Base-by-base conservation (phyloP, 1,140 invertebrate species). In the Drosophila nebulosa region DNA sequence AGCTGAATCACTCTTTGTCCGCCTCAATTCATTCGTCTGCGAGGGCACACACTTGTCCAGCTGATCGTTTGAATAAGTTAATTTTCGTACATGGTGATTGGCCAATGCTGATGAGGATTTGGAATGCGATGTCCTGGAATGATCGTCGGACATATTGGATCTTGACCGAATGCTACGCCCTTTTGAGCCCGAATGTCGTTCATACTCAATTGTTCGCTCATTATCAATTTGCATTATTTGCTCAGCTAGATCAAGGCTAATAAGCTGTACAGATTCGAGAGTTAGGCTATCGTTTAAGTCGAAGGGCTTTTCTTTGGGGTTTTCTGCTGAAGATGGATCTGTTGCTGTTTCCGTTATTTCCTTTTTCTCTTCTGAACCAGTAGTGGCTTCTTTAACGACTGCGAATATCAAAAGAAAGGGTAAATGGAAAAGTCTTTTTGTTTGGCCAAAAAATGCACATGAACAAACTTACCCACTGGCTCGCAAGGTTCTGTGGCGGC, bases 381-480 rank as follows among this genome's bases (percentile, higher is more conserved):
- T 60, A 60, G 62, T 52, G 39, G 58, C 59, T 24, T 30, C 14
- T 74, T 64, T 74, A 55, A 21, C 18, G 16, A 46, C 80, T 85
- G 80, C 32, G 79, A 80, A 75, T 32, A 7, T 1, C 14, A 51
- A 51, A 16, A 51, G 70, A 16, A 52, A 74, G 60, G 50, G 24
- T 30, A 53, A 53, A 53, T 16, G 24, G 14, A 27, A 53, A 4
- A 14, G 12, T 32, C 16, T 18, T 24, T 55, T 32, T 32, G 7
- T 18, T 55, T 55, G 16, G 26, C n/a, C 14, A 36, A n/a, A 18
- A 18, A 18, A 21, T 24, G 9, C 14, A 32, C 53, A n/a, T 52
- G 52, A 66, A 65, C 64, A 77, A 71, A 86, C 80, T 80, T 86
- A 85, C 80, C 80, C 78, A 63, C 70, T 70, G 64, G n/a, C 55